Conservation (phyloP, 1,140 invertebrate genomes). For the Pectinophora gossypiella region DNA sequence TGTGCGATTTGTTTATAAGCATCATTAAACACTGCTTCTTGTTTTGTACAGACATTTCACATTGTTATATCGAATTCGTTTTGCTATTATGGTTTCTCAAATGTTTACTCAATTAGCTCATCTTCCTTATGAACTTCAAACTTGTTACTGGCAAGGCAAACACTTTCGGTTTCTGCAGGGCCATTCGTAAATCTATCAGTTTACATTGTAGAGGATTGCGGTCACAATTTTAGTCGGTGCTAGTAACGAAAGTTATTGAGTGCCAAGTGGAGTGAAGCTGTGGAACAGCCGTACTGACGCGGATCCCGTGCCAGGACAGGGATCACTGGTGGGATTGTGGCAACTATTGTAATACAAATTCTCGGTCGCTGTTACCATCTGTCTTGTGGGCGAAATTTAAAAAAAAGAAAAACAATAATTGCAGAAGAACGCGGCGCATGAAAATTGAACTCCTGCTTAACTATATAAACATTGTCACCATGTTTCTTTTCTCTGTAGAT, state of each 20-base stretch:
- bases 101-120: no score
- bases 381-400: constrained; percentile 53
- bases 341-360: constrained; percentile 61
- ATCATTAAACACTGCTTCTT: not conserved
- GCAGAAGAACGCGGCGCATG: constrained; percentile 23
- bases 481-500: no score
- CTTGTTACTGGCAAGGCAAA: not conserved
- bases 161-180: not conserved
- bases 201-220: not conserved
- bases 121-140: no score
- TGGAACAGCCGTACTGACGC: constrained; percentile 46
- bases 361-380: constrained; percentile 58
- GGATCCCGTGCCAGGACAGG: constrained; percentile 47
- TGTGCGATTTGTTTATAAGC: not conserved
- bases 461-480: no score
- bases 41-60: no score
- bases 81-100: no score
- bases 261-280: constrained; percentile 63
- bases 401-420: constrained; percentile 53
- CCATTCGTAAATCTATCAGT: not conserved
- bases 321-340: constrained; percentile 39
- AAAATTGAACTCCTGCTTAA: no score
- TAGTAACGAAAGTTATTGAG: constrained; percentile 47
- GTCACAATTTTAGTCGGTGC: not conserved
- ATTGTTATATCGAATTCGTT: no score